Percentiles rank a stretch among this genome's conserved stretches.
Evolutionary conservation across 2,797 vertebrate species (phyloP).

Genomic region (Silurus lanzhouensis): DNA sequence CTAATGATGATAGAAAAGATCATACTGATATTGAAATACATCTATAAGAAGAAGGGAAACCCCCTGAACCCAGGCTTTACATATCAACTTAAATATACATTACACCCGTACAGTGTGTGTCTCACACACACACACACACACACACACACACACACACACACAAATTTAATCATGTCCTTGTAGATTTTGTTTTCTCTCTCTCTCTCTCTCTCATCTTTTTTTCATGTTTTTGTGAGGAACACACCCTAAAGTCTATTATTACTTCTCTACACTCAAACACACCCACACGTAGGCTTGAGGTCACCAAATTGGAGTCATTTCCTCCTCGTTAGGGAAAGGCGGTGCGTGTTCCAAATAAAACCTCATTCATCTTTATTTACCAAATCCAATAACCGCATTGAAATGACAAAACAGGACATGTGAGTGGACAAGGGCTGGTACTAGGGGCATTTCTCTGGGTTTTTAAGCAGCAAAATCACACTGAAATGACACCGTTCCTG

Average conservation of each 20-base stretch:
- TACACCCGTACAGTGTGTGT: neutral
- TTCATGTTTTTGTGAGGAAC: neutral
- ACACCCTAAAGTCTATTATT: conserved; percentile 1
- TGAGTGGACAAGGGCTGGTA: neutral
- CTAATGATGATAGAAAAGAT: no score
- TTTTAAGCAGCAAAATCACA: neutral
- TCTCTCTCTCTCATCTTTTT: no score
- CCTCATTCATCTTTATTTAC: neutral
- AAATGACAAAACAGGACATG: neutral
- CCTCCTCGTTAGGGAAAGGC: neutral
- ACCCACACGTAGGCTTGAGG: conserved; percentile 3
- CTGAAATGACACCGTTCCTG: no score
- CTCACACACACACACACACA: no score
- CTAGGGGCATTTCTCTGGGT: neutral
- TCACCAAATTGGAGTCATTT: conserved; percentile 18
- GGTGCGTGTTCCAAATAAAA: neutral
- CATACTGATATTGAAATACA: neutral
- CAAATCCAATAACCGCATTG: conserved; percentile 1
- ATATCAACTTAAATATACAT: neutral
- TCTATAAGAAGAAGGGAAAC: neutral
- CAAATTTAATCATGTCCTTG: neutral
- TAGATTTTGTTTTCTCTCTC: no score
- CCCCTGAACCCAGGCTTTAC: neutral
- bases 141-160: no score
- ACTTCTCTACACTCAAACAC: neutral